Percentiles rank a stretch among this genome's conserved stretches.
Conservation (phyloP, 1,140 invertebrate genomes). For the Andrena cerasifolii region DNA sequence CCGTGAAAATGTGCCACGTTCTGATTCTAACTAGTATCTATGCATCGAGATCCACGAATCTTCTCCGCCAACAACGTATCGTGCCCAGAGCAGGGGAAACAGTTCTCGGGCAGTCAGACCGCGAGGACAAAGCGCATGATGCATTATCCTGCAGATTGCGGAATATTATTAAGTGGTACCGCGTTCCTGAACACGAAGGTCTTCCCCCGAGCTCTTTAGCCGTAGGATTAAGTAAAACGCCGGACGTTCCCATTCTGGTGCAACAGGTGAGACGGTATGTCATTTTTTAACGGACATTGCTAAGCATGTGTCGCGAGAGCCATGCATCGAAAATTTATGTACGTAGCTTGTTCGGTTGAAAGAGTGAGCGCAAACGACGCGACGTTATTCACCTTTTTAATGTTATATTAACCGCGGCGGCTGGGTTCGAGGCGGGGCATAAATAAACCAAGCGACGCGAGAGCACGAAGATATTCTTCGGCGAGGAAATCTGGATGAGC, state of each 20-base stretch:
- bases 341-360: constrained; percentile 9
- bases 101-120: constrained; percentile 51
- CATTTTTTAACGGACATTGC: constrained; percentile 68
- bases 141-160: constrained; percentile 48
- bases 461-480: background rate
- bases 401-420: constrained; percentile 12
- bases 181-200: constrained; percentile 60
- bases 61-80: background rate
- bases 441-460: constrained; percentile 11
- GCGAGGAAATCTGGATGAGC: background rate
- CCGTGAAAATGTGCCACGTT: too few species aligned
- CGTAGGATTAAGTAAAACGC: constrained; percentile 69
- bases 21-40: too few species aligned
- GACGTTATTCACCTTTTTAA: constrained; percentile 26
- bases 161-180: constrained; percentile 63
- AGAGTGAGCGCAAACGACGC: constrained; percentile 12
- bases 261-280: constrained; percentile 67
- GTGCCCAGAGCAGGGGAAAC: background rate
- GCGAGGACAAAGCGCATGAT: constrained; percentile 43
- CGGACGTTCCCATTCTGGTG: constrained; percentile 64
- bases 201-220: constrained; percentile 64
- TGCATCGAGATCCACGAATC: background rate
- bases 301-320: constrained; percentile 54
- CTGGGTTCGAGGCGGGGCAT: constrained; percentile 1
- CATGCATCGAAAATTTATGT: constrained; percentile 56